These are phyloP conservation scores for Otis tarda DNA, from an alignment of 2,113 vertebrate genomes.

Conservation along the genomic window DNA sequence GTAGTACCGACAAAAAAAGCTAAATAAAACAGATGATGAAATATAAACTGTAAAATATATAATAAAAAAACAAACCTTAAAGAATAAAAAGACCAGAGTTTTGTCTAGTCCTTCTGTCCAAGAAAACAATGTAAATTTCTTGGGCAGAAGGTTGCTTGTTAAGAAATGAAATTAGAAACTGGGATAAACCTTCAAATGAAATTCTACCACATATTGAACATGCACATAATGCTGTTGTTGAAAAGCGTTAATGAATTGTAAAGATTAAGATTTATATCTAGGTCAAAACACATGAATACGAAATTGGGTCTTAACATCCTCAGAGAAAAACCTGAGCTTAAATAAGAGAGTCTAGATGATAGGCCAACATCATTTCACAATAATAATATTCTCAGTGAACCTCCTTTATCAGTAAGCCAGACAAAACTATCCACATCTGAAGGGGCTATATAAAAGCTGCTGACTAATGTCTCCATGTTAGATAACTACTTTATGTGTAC, in stretches of 20 bases:
- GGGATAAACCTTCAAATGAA: neutral
- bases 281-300: neutral
- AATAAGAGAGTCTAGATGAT: neutral
- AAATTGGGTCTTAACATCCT: neutral
- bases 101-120: neutral
- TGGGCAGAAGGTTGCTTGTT: neutral
- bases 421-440: neutral
- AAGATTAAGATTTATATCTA: neutral
- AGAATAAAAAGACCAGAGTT: neutral
- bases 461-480: neutral
- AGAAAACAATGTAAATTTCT: neutral
- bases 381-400: neutral
- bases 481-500: neutral
- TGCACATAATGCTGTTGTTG: neutral
- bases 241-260: neutral
- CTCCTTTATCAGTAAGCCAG: neutral
- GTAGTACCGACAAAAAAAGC: neutral
- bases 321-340: neutral
- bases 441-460: neutral
- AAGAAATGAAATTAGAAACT: neutral
- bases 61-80: neutral
- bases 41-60: neutral
- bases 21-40: neutral
- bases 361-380: neutral
- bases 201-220: neutral